Conservation (phyloP, 2,797 vertebrate species). For the Rhincodon typus region DNA sequence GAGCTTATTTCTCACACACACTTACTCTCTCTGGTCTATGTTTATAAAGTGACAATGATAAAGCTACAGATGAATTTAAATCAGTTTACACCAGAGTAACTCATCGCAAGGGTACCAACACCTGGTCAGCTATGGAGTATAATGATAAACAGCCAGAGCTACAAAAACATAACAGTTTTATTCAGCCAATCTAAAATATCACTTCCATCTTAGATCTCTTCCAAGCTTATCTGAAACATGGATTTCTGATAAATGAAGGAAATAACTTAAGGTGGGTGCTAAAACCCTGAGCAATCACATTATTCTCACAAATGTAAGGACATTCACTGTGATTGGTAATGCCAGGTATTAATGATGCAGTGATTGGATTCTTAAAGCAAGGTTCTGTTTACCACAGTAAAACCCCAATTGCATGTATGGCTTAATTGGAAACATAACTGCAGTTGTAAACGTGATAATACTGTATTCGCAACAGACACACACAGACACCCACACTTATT, state of each 20-base stretch:
- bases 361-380: neutral
- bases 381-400: neutral
- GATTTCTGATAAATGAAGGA: neutral
- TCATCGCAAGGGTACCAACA: neutral
- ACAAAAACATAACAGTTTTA: no score
- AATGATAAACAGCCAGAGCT: no score
- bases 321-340: neutral
- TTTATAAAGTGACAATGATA: neutral
- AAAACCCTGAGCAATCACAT: neutral
- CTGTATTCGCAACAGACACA: neutral
- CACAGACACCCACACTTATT: neutral
- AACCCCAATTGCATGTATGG: neutral
- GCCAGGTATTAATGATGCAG: neutral
- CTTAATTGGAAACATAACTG: neutral
- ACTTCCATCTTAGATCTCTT: neutral
- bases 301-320: neutral
- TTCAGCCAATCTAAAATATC: neutral
- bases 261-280: neutral
- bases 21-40: neutral
- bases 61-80: neutral
- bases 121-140: neutral
- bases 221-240: neutral
- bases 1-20: neutral
- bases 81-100: neutral
- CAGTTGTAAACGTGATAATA: no score